Evolutionary conservation across 2,113 vertebrate species (phyloP).

Genomic region (Osmerus mordax): DNA sequence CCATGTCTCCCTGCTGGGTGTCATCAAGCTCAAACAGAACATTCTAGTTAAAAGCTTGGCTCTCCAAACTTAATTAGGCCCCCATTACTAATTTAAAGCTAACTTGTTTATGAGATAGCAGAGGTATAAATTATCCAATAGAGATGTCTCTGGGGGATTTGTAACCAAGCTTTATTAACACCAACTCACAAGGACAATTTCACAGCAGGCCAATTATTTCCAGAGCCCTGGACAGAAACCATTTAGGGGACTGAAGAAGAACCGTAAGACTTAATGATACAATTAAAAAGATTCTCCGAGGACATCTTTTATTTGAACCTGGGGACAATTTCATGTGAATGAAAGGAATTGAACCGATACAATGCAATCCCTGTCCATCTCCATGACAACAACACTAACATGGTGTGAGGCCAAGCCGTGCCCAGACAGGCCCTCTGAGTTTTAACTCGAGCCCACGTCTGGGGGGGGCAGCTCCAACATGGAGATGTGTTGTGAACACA

Average conservation of each 20-base stretch:
- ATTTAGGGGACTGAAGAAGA: constrained; percentile 44
- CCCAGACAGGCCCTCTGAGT: background rate
- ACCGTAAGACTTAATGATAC: constrained; percentile 54
- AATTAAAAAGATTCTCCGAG: constrained; percentile 49
- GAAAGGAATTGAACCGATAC: constrained; percentile 32
- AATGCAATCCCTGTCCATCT: constrained; percentile 16
- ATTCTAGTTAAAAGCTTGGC: constrained; percentile 27
- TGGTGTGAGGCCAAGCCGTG: background rate
- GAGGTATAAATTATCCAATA: constrained; percentile 68
- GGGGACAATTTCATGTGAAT: constrained; percentile 54
- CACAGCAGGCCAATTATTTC: constrained; percentile 67
- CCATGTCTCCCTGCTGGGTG: constrained; percentile 1
- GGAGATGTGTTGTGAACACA: no score
- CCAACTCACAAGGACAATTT: constrained; percentile 57
- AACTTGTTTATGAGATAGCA: constrained; percentile 65
- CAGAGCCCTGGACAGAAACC: constrained; percentile 44
- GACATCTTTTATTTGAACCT: constrained; percentile 55
- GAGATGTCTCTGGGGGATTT: constrained; percentile 57
- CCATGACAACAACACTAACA: background rate
- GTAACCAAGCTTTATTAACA: constrained; percentile 62
- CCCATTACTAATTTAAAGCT: constrained; percentile 69
- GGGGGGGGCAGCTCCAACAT: no score
- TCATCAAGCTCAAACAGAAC: constrained; percentile 30
- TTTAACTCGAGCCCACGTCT: no score
- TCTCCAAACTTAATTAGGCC: constrained; percentile 59